A percentile compares a stretch with the other conserved stretches of the same genome.
Conservation (phyloP, 2,797 vertebrate genomes). For the Danio jaintianensis region DNA sequence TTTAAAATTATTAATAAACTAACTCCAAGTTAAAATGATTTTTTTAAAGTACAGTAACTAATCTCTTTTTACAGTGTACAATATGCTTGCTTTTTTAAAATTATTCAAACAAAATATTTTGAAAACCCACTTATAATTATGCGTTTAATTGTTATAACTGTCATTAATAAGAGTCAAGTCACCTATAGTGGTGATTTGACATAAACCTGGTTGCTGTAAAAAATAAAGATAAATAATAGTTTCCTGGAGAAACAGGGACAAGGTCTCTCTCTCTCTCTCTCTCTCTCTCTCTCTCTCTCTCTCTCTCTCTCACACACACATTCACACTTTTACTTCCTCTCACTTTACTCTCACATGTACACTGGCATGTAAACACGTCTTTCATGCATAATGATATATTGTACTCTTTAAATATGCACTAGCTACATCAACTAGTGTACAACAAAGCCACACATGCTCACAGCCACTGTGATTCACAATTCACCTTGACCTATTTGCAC, state of each 20-base stretch:
- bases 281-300: not conserved
- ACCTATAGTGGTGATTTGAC: not conserved
- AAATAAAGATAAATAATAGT: not conserved
- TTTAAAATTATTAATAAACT: too few species aligned
- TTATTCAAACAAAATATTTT: not conserved
- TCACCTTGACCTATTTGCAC: constrained; percentile 7
- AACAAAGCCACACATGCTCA: not conserved
- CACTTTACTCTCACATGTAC: not conserved
- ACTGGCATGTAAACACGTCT: not conserved
- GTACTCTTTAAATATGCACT: constrained; percentile 7
- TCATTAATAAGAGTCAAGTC: not conserved
- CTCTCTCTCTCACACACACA: too few species aligned
- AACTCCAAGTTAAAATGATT: too few species aligned
- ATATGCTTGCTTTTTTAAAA: not conserved
- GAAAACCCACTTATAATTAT: not conserved
- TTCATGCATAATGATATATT: not conserved
- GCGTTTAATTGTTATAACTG: not conserved
- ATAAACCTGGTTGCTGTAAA: not conserved
- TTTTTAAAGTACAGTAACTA: not conserved
- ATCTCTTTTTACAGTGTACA: not conserved
- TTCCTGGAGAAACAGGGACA: not conserved
- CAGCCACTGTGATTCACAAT: not conserved
- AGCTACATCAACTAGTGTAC: constrained; percentile 33
- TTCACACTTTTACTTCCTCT: too few species aligned
- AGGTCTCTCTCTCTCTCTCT: too few species aligned